phyloP scores from a whole-genome alignment of 64 coral and sea anemone species.

The Porites australiensis region DNA sequence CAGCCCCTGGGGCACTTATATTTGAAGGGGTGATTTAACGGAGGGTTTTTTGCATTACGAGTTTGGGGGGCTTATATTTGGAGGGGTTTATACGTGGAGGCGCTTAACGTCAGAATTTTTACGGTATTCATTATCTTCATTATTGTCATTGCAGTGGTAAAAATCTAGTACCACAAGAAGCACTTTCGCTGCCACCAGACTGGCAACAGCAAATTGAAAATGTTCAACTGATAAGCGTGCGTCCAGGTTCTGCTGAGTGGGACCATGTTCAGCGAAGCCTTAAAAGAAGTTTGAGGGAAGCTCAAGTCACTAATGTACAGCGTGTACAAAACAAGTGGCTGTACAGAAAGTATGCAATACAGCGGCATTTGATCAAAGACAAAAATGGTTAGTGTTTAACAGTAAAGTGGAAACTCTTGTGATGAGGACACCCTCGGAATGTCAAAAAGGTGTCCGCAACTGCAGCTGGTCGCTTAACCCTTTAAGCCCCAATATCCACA shows the following conservation, averaged over 20 bases:
- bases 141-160: background rate
- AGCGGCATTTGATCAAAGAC: constrained; percentile 47
- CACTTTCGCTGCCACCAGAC: background rate
- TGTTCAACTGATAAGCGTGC: constrained; percentile 40
- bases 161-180: constrained; percentile 22
- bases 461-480: no score
- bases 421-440: background rate
- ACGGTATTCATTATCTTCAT: background rate
- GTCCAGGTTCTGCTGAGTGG: constrained; percentile 53
- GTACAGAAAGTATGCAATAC: constrained; percentile 70
- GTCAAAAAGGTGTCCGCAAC: no score
- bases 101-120: no score
- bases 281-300: constrained; percentile 50
- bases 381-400: constrained; percentile 61
- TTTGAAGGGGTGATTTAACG: no score
- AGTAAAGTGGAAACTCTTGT: background rate
- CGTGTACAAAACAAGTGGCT: constrained; percentile 70
- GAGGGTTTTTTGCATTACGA: no score
- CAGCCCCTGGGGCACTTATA: no score
- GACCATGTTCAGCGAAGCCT: constrained; percentile 41
- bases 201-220: background rate
- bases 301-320: constrained; percentile 39
- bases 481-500: no score
- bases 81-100: no score
- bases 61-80: no score